Conservation (phyloP, 2,888 invertebrate species). For the Dicyrtomina minuta region DNA sequence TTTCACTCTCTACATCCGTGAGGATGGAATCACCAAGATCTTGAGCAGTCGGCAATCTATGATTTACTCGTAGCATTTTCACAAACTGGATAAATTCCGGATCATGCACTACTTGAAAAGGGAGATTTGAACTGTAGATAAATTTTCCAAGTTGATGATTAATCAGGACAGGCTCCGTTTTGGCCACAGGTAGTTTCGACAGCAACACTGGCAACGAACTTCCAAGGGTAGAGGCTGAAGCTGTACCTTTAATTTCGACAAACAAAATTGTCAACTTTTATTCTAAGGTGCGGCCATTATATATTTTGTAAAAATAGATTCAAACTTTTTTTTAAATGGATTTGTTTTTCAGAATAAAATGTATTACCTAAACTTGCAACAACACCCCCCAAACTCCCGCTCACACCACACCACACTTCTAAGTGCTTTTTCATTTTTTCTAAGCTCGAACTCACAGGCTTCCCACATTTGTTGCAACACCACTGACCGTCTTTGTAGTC, state of each 20-base stretch:
- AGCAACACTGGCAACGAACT: too few species aligned
- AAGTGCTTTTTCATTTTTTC: conserved; percentile 18
- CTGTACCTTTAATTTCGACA: not conserved
- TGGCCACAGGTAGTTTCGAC: not conserved
- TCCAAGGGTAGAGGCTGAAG: not conserved
- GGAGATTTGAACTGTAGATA: conserved; percentile 32
- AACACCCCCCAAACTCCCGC: not conserved
- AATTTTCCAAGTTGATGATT: conserved; percentile 14
- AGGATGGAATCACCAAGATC: conserved; percentile 24
- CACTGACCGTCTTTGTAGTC: conserved; percentile 8
- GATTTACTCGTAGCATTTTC: conserved; percentile 3
- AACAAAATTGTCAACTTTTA: not conserved
- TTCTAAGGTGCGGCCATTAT: too few species aligned
- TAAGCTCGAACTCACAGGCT: not conserved
- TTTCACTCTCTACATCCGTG: conserved; percentile 21
- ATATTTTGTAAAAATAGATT: too few species aligned
- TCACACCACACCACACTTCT: conserved; percentile 1
- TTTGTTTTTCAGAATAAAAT: not conserved
- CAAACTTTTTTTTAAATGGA: too few species aligned
- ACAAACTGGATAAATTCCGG: conserved; percentile 25
- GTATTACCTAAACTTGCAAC: not conserved
- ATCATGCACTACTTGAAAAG: conserved; percentile 35
- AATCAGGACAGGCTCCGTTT: not conserved
- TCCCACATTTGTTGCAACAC: not conserved
- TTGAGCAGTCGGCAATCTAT: conserved; percentile 17